phyloP scores from a whole-genome alignment of 2,888 invertebrate species.

The Eilema caniola region DNA sequence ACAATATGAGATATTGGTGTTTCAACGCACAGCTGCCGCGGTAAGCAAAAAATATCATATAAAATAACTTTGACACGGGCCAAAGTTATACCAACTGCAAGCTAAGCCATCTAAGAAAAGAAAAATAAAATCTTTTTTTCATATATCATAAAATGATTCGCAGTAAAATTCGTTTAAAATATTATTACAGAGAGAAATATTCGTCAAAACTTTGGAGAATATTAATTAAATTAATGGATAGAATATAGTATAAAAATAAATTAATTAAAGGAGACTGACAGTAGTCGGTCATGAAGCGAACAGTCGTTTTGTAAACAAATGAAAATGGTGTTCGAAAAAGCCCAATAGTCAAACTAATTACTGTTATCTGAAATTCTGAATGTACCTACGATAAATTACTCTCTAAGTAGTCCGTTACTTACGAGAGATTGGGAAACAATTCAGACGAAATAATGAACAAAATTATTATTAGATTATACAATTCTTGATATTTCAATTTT shows the following conservation, averaged over 20 bases:
- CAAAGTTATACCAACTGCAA: constrained; percentile 47
- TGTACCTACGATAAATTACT: too few species aligned
- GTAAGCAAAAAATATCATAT: constrained; percentile 55
- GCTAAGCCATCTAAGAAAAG: neutral
- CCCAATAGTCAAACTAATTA: too few species aligned
- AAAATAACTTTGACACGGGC: constrained; percentile 66
- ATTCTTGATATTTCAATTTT: neutral
- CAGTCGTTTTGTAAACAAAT: too few species aligned
- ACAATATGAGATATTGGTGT: constrained; percentile 60
- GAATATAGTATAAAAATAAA: neutral
- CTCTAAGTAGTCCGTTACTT: too few species aligned
- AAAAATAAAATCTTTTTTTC: neutral
- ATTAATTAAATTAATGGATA: neutral
- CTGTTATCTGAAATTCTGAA: too few species aligned
- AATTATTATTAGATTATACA: neutral
- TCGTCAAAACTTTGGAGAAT: neutral
- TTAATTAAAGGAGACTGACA: too few species aligned
- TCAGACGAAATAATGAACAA: neutral
- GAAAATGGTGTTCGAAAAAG: too few species aligned
- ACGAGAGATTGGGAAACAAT: too few species aligned
- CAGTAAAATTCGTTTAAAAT: neutral
- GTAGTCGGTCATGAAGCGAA: too few species aligned
- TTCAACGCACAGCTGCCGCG: constrained; percentile 67
- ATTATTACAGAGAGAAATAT: neutral
- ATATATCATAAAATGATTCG: neutral